phyloP scores from a whole-genome alignment of 2,113 vertebrate genomes.

The Microtus montanus region DNA sequence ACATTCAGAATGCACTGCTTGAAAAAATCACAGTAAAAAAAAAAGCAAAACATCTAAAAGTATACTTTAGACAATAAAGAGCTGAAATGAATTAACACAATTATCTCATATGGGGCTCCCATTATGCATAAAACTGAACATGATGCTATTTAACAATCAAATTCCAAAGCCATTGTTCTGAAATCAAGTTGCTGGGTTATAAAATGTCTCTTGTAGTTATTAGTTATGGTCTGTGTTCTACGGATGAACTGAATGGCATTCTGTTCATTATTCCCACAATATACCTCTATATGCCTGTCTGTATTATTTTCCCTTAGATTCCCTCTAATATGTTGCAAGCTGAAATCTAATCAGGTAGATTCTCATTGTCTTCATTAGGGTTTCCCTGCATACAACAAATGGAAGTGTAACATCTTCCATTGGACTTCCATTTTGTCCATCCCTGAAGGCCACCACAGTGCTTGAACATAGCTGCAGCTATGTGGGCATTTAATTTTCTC shows the following conservation, averaged over 20 bases:
- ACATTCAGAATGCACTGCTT: background rate
- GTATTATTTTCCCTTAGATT: background rate
- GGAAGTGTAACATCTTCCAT: background rate
- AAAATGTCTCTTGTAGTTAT: background rate
- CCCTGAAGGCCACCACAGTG: background rate
- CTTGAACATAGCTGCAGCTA: background rate
- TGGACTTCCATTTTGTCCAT: constrained; percentile 30
- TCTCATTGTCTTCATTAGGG: background rate
- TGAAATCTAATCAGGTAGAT: background rate
- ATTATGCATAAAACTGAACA: background rate
- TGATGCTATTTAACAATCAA: background rate
- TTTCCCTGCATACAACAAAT: background rate
- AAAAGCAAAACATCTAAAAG: background rate
- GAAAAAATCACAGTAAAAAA: background rate
- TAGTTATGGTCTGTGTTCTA: background rate
- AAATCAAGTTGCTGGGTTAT: background rate
- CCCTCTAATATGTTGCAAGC: background rate
- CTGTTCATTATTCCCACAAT: background rate
- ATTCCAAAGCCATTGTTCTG: background rate
- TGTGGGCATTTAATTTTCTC: background rate
- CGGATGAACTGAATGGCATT: constrained; percentile 11
- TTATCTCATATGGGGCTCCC: background rate
- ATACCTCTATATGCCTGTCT: background rate
- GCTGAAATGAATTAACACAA: background rate
- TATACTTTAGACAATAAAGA: background rate